Conservation (phyloP, 2,113 vertebrate genomes). For the Hepsetus odoe region DNA sequence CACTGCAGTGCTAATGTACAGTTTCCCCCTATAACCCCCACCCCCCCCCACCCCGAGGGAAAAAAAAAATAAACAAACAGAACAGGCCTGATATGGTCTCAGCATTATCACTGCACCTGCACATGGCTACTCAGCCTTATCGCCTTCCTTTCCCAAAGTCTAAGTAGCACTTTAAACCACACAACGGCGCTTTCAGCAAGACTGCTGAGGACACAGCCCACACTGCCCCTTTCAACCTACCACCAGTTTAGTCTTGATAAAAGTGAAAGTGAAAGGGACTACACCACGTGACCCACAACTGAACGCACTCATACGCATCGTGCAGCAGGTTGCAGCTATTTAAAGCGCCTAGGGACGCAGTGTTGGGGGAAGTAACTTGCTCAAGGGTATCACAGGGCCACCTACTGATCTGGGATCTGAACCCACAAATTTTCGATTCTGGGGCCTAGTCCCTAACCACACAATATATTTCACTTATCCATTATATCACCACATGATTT, state of each 20-base stretch:
- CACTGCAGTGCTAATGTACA: conserved; percentile 1
- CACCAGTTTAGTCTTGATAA: conserved; percentile 55
- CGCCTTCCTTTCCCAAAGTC: conserved; percentile 52
- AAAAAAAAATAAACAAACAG: background rate
- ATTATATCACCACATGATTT: background rate
- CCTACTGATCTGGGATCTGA: no score
- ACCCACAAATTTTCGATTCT: no score
- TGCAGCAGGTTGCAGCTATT: no score
- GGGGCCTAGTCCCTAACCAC: no score
- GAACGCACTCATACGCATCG: no score
- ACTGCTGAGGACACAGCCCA: conserved; percentile 41
- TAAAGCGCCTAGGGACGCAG: no score
- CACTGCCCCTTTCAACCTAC: conserved; percentile 53
- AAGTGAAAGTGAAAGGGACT: no score
- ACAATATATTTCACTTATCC: conserved; percentile 16
- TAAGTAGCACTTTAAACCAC: conserved; percentile 43
- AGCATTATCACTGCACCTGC: conserved; percentile 57
- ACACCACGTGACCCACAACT: no score
- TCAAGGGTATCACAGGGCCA: no score
- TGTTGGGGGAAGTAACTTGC: no score
- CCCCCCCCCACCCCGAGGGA: no score
- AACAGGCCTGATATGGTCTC: conserved; percentile 53
- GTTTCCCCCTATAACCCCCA: conserved; percentile 14
- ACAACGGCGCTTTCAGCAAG: conserved; percentile 40
- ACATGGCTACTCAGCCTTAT: conserved; percentile 64